Conservation (phyloP, 2,797 vertebrate genomes). For the Phrynocephalus guinanensis region DNA sequence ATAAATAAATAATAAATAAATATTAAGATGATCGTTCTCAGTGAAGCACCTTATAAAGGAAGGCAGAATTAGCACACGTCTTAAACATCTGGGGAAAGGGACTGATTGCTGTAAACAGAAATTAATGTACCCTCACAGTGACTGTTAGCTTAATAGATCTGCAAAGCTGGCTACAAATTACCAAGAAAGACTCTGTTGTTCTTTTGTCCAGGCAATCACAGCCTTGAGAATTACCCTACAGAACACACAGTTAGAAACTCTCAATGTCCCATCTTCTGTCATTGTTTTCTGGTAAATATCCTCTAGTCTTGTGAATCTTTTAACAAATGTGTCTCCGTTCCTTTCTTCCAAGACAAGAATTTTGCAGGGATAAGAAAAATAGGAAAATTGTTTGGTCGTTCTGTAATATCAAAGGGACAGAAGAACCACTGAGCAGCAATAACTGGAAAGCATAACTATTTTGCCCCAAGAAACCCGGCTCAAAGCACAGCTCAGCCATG, state of each 20-base stretch:
- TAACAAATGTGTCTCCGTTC: constrained; percentile 32
- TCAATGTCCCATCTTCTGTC: constrained; percentile 9
- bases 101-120: background rate
- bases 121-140: background rate
- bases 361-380: constrained; percentile 29
- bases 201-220: background rate
- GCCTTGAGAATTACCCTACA: constrained; percentile 30
- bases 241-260: background rate
- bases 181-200: constrained; percentile 30
- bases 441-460: background rate
- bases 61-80: constrained; percentile 28
- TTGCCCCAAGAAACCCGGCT: background rate
- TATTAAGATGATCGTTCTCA: constrained; percentile 3
- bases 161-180: constrained; percentile 26
- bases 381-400: constrained; percentile 21
- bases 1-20: no score
- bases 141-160: background rate
- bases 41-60: background rate
- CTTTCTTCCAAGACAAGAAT: constrained; percentile 15
- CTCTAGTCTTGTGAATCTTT: background rate
- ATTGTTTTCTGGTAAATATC: constrained; percentile 30
- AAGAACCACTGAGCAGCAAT: background rate
- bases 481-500: background rate
- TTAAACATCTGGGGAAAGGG: constrained; percentile 11
- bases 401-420: background rate